phyloP scores from a whole-genome alignment of 2,797 vertebrate genomes.

The Hapalemur alaotrensis region DNA sequence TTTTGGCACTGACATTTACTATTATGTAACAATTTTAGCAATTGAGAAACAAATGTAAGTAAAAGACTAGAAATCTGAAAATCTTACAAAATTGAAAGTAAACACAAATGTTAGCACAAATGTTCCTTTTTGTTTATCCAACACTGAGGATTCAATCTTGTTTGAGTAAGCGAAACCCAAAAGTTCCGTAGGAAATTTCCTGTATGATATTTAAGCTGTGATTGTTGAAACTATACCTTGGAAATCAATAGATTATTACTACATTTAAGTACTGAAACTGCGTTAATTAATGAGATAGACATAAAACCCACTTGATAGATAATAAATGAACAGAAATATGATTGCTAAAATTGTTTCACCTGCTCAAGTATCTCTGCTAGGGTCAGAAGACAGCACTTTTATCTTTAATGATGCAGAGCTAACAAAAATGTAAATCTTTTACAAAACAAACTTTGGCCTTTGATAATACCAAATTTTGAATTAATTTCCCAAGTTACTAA shows the following conservation, averaged over 20 bases:
- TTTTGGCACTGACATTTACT: constrained; percentile 38
- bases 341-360: background rate
- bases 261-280: background rate
- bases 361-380: background rate
- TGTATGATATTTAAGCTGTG: background rate
- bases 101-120: constrained; percentile 71
- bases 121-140: constrained; percentile 38
- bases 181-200: background rate
- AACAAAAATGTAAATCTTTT: background rate
- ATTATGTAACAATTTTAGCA: background rate
- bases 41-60: constrained; percentile 31
- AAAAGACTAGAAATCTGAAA: constrained; percentile 25
- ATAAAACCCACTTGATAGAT: background rate
- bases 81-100: constrained; percentile 47
- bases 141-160: background rate
- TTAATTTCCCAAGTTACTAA: background rate
- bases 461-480: background rate
- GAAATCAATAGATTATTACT: background rate
- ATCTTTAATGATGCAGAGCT: background rate
- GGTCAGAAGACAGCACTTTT: background rate
- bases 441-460: background rate
- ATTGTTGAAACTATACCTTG: background rate
- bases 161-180: background rate
- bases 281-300: background rate
- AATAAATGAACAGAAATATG: background rate